phyloP scores from a whole-genome alignment of 2,888 invertebrate genomes.

The Mimachlamys varia region DNA sequence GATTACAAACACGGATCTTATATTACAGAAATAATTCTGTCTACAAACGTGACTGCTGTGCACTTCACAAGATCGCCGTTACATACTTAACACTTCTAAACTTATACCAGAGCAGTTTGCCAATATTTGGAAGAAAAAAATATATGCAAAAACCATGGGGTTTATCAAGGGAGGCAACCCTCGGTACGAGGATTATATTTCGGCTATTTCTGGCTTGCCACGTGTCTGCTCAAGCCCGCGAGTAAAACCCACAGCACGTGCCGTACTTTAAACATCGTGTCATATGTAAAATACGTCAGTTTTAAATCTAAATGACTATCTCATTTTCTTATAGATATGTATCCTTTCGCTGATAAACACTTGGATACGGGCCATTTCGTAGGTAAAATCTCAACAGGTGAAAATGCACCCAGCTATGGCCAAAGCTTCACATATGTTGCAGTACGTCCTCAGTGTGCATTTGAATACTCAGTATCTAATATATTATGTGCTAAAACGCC shows the following conservation, averaged over 20 bases:
- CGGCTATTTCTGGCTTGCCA: neutral
- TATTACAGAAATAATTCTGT: neutral
- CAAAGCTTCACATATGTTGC: neutral
- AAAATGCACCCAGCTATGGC: neutral
- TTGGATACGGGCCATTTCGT: neutral
- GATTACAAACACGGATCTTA: no score
- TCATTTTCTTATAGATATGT: neutral
- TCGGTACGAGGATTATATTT: neutral
- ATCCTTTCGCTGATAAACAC: neutral
- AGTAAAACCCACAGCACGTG: neutral
- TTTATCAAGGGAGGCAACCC: neutral
- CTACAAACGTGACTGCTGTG: neutral
- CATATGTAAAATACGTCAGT: slow-evolving; percentile 15
- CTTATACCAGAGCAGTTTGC: neutral
- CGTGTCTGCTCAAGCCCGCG: neutral
- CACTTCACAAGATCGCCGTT: neutral
- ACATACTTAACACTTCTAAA: neutral
- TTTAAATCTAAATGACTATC: slow-evolving; percentile 11
- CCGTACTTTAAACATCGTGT: neutral
- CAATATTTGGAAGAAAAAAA: neutral
- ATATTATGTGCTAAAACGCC: neutral
- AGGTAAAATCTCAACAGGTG: neutral
- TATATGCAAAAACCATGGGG: neutral
- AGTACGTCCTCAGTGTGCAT: neutral
- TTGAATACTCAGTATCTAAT: neutral